Conservation (phyloP, 2,888 invertebrate species). For the Chrysolina haemoptera region DNA sequence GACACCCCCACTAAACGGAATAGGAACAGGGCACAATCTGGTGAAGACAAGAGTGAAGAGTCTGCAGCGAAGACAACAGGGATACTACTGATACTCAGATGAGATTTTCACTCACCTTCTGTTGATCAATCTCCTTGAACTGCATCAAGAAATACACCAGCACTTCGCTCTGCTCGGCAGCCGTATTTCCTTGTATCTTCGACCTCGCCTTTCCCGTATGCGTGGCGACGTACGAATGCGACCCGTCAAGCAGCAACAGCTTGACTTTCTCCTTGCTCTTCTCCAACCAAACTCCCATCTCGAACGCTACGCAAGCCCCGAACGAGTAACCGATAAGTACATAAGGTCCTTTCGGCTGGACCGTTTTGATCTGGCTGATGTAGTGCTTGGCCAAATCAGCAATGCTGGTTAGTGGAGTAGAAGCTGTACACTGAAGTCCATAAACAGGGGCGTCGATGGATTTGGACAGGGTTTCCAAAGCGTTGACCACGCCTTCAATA, state of each 20-base stretch:
- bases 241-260: slow-evolving; percentile 91
- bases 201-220: slow-evolving; percentile 81
- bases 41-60: no score
- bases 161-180: slow-evolving; percentile 79
- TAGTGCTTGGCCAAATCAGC: slow-evolving; percentile 82
- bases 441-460: slow-evolving; percentile 84
- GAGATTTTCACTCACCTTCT: slow-evolving; percentile 76
- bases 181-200: slow-evolving; percentile 71
- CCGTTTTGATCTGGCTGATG: slow-evolving; percentile 79
- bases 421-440: slow-evolving; percentile 90
- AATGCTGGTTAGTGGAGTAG: slow-evolving; percentile 83
- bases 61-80: no score
- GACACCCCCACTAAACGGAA: no score
- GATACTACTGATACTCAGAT: no score
- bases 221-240: slow-evolving; percentile 84
- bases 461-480: slow-evolving; percentile 80
- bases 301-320: slow-evolving; percentile 94
- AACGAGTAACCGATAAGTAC: slow-evolving; percentile 95
- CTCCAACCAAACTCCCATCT: slow-evolving; percentile 92
- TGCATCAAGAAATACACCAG: slow-evolving; percentile 88
- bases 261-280: slow-evolving; percentile 73
- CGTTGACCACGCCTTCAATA: slow-evolving; percentile 88
- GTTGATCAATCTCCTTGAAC: slow-evolving; percentile 83
- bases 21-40: no score
- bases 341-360: slow-evolving; percentile 89